A percentile compares a stretch with the other conserved stretches of the same genome.
phyloP scores from a whole-genome alignment of 2,888 invertebrate species.

The Micoletzkya japonica region DNA sequence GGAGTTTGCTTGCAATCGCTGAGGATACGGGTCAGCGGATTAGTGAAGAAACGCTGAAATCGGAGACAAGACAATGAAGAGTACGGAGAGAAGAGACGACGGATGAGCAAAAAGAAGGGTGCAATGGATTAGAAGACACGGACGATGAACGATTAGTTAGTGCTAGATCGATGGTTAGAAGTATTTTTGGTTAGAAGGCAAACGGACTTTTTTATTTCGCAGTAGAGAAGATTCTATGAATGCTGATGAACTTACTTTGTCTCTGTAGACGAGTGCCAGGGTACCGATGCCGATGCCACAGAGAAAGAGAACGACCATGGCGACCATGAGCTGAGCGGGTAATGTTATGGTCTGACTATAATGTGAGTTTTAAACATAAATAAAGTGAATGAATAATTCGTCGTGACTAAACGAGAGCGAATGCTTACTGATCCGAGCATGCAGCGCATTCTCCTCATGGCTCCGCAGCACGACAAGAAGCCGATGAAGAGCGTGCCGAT shows the following conservation, averaged over 20 bases:
- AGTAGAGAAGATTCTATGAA: too few relatives aligned
- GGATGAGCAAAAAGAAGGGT: too few relatives aligned
- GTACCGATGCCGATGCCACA: slow-evolving; percentile 50
- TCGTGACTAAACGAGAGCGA: slow-evolving; percentile 4
- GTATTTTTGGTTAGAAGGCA: too few relatives aligned
- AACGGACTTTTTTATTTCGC: too few relatives aligned
- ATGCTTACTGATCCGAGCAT: slow-evolving; percentile 53
- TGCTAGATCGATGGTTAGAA: too few relatives aligned
- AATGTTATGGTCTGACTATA: background rate
- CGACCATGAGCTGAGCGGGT: slow-evolving; percentile 45
- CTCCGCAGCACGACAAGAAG: slow-evolving; percentile 59
- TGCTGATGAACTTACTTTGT: slow-evolving; percentile 42
- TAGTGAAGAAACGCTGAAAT: too few relatives aligned
- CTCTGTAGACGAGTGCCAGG: slow-evolving; percentile 46
- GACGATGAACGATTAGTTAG: too few relatives aligned
- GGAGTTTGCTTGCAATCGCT: too few relatives aligned
- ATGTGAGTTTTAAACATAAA: background rate
- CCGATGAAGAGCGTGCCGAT: slow-evolving; percentile 52
- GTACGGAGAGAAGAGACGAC: too few relatives aligned
- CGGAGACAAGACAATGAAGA: too few relatives aligned
- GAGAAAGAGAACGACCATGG: slow-evolving; percentile 43
- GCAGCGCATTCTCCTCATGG: slow-evolving; percentile 52
- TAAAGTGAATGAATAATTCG: slow-evolving; percentile 7
- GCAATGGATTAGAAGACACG: too few relatives aligned
- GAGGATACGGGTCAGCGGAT: too few relatives aligned